phyloP scores from a whole-genome alignment of 2,888 invertebrate species.

The Pegoplata infirma region DNA sequence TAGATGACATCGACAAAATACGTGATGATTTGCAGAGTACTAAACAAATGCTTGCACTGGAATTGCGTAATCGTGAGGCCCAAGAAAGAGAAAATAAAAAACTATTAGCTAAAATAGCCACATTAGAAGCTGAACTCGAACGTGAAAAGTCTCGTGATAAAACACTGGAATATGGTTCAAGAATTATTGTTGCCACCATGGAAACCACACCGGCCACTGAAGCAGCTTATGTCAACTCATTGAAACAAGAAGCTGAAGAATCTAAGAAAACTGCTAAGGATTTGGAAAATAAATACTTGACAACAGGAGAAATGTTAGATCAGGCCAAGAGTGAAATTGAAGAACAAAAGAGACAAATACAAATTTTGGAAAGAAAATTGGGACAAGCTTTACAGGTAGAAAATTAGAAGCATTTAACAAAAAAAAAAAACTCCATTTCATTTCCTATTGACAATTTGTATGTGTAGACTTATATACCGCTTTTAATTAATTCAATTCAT shows the following conservation, averaged over 20 bases:
- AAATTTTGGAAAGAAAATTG: constrained; percentile 87
- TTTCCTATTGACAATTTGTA: too few species aligned
- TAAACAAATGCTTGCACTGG: constrained; percentile 92
- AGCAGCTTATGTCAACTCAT: constrained; percentile 83
- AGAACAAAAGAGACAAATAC: constrained; percentile 87
- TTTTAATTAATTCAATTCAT: too few species aligned
- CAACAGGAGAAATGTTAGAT: constrained; percentile 87
- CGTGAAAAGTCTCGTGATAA: constrained; percentile 80
- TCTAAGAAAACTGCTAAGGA: constrained; percentile 89
- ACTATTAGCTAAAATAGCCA: constrained; percentile 86
- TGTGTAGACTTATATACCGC: too few species aligned
- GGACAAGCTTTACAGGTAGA: constrained; percentile 83
- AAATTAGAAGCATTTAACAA: too few species aligned
- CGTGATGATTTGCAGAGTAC: constrained; percentile 94
- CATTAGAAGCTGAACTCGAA: constrained; percentile 89
- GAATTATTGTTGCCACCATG: constrained; percentile 74
- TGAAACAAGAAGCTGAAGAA: constrained; percentile 86
- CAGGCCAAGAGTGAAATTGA: constrained; percentile 87
- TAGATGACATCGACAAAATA: constrained; percentile 94
- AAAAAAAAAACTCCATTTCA: too few species aligned
- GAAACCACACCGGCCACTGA: constrained; percentile 79
- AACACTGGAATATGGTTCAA: constrained; percentile 73
- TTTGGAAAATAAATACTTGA: constrained; percentile 88
- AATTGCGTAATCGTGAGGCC: constrained; percentile 90
- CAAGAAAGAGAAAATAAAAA: constrained; percentile 92